phyloP scores from a whole-genome alignment of 2,888 invertebrate species.

The Pristionchus exspectatus region DNA sequence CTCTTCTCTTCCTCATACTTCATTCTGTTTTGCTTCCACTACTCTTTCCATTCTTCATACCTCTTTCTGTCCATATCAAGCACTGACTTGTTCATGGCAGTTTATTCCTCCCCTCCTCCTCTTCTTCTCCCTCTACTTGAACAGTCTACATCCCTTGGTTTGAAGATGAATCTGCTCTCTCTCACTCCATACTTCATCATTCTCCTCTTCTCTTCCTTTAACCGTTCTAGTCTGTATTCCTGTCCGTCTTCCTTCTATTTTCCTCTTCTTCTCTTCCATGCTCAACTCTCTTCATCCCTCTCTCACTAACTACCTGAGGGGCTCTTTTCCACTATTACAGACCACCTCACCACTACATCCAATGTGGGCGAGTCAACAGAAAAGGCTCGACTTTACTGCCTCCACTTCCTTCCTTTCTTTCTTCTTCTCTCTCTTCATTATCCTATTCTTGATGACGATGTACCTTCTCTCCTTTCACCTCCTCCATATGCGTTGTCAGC shows the following conservation, averaged over 20 bases:
- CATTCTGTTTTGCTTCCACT: constrained; percentile 40
- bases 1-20: constrained; percentile 44
- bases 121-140: background rate
- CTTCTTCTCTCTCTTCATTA: constrained; percentile 4
- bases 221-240: constrained; percentile 36
- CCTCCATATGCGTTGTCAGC: background rate
- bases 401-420: background rate
- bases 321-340: constrained; percentile 48
- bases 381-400: constrained; percentile 37
- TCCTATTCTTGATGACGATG: constrained; percentile 20
- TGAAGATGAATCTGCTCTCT: background rate
- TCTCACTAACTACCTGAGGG: constrained; percentile 36
- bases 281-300: constrained; percentile 20
- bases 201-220: background rate
- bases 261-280: constrained; percentile 33
- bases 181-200: background rate
- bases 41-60: constrained; percentile 44
- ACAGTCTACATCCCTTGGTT: background rate
- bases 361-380: constrained; percentile 47
- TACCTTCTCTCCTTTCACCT: constrained; percentile 12
- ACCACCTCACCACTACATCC: constrained; percentile 37
- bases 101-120: background rate
- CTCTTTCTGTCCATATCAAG: constrained; percentile 44
- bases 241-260: constrained; percentile 1
- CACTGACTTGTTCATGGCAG: background rate